These are phyloP conservation scores for Diogma glabrata DNA, from an alignment of 2,888 invertebrate genomes.

Conservation along the genomic window DNA sequence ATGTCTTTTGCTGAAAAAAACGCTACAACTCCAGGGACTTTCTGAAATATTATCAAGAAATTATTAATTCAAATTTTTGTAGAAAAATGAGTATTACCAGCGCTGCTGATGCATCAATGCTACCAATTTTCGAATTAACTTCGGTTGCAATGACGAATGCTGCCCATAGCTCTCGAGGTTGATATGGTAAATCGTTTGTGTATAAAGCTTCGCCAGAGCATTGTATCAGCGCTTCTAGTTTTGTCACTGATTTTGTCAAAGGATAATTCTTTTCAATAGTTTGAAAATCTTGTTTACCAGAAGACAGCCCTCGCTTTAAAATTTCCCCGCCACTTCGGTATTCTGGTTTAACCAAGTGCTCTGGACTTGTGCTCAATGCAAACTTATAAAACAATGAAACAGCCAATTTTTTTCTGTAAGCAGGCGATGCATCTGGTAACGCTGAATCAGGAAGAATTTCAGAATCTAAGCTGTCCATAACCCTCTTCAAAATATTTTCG, in stretches of 20 bases:
- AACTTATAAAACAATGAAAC: constrained; percentile 45
- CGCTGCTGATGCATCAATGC: constrained; percentile 52
- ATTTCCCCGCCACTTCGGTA: constrained; percentile 38
- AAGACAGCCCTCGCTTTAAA: constrained; percentile 42
- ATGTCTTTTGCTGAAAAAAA: constrained; percentile 52
- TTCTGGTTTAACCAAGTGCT: constrained; percentile 27
- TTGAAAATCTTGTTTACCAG: constrained; percentile 47
- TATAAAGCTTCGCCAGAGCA: constrained; percentile 39
- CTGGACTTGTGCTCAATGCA: constrained; percentile 41
- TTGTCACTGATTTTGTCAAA: constrained; percentile 48
- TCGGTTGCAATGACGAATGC: constrained; percentile 53
- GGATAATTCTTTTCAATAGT: constrained; percentile 50
- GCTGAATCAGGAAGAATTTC: constrained; percentile 45
- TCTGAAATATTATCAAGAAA: no score
- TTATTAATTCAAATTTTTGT: no score
- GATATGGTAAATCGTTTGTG: constrained; percentile 34
- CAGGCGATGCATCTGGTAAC: constrained; percentile 47
- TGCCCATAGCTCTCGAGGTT: constrained; percentile 41
- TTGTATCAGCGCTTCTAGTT: constrained; percentile 47
- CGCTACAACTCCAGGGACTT: constrained; percentile 50
- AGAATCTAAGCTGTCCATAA: constrained; percentile 39
- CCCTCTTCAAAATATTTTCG: constrained; percentile 36
- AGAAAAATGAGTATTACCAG: no score
- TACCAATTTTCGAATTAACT: constrained; percentile 44
- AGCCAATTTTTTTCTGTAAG: constrained; percentile 49